Percentiles rank a stretch among this genome's conserved stretches.
Evolutionary conservation across 2,888 invertebrate genomes (phyloP).

Genomic region (Nomada lathburiana): DNA sequence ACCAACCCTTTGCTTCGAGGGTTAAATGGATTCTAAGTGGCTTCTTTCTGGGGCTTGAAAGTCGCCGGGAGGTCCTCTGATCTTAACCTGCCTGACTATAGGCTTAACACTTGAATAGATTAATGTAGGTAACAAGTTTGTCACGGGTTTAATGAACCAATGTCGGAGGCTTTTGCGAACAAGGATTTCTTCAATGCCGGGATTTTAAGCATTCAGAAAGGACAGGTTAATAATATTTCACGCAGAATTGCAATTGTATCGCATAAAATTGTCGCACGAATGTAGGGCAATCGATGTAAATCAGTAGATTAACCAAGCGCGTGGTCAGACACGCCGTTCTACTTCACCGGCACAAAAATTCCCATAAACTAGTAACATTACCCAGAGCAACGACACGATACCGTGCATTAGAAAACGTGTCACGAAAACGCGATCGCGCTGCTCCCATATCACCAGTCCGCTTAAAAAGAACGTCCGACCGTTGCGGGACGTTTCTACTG

Average conservation of each 20-base stretch:
- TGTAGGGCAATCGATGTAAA: no score
- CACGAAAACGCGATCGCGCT: conserved; percentile 18
- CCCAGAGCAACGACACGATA: not conserved
- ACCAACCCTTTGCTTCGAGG: not conserved
- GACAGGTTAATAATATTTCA: no score
- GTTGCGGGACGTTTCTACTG: conserved; percentile 23
- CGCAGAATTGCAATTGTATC: no score
- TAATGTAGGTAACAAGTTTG: no score
- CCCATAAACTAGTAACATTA: not conserved
- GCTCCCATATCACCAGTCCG: not conserved
- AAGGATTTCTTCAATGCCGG: no score
- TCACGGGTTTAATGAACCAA: no score
- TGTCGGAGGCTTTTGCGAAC: no score
- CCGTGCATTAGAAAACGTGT: conserved; percentile 11
- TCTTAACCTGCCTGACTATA: no score
- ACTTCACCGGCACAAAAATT: no score
- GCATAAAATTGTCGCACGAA: no score
- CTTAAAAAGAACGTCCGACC: conserved; percentile 44
- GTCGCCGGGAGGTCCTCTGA: not conserved
- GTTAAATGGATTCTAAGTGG: conserved; percentile 29
- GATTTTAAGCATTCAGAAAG: no score
- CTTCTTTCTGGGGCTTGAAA: not conserved
- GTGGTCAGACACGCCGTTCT: not conserved
- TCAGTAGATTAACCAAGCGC: not conserved
- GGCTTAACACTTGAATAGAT: conserved; percentile 1